Conservation (phyloP, 2,113 vertebrate species). For the Bettongia penicillata region DNA sequence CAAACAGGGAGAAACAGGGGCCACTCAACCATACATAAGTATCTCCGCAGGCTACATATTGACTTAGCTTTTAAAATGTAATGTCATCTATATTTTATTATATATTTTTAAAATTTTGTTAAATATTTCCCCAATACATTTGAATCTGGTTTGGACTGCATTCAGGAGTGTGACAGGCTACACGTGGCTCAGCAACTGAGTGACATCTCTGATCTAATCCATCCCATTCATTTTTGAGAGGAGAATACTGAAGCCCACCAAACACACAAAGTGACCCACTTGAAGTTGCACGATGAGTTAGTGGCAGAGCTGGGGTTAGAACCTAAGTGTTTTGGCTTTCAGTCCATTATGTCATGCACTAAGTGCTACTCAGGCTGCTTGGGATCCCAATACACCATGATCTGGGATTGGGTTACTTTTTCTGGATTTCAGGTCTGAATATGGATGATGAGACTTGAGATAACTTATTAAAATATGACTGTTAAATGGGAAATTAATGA, state of each 20-base stretch:
- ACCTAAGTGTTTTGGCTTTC: background rate
- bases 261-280: background rate
- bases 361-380: background rate
- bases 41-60: background rate
- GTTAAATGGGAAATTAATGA: constrained; percentile 39
- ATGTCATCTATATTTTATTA: background rate
- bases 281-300: background rate
- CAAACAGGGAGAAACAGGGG: background rate
- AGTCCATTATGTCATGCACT: background rate
- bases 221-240: background rate
- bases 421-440: background rate
- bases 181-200: background rate
- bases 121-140: background rate
- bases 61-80: background rate
- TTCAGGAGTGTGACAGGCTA: background rate
- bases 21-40: background rate
- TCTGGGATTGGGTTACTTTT: background rate
- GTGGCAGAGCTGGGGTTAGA: background rate
- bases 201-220: background rate
- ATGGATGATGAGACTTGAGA: background rate
- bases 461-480: constrained; percentile 27
- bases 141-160: no score
- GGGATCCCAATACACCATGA: background rate
- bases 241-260: constrained; percentile 5
- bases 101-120: background rate